Base-by-base conservation (phyloP, 1,140 invertebrate species). In the Amyelois transitella region DNA sequence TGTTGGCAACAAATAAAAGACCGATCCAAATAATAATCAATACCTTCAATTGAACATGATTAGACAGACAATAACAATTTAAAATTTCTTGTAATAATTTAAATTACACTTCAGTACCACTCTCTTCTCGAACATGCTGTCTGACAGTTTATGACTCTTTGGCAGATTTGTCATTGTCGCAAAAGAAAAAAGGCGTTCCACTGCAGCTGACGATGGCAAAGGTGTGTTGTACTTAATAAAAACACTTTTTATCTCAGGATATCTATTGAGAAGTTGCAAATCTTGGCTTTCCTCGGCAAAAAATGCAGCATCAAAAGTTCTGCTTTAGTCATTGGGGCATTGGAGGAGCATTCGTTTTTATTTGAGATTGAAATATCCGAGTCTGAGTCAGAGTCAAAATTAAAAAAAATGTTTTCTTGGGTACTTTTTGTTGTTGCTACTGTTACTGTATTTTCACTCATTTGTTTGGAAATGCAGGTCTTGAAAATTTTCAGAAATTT, bases 131-230 rank as follows among this genome's bases (percentile, higher is more conserved):
- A 64, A 56, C 54, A 57, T 47, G 12, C 20, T 19, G 57, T 24
- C 22, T 24, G 22, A 59, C 28, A 64, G 8, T 53, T 56, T 60
- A 18, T 64, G 62, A 53, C 44, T 50, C 24, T 51, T 60, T 14
- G 51, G 57, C 32, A 55, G 19, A 53, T 63, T 59, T 19, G 50
- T 48, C 52, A 58, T 55, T 51, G 60, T 62, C 1, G 60, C 53
- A 56, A 54, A 64, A 20, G 57, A 64, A 60, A 64, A 60, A 32
- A 58, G 38, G n/a, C 54, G 38, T 19, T 58, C 58, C 0, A 58
- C 32, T 48, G 54, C 2, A 18, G 24, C 58, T 43, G 54, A 64
- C 7, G 58, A 55, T 47, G 55, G 62, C 24, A 60, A 45, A 8
- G 50, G 51, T 38, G 57, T 63, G 12, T 63, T 63, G 18, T 51